Evolutionary conservation across 2,797 vertebrate species (phyloP), one percentile per base, ranked within the genome.

Genomic region (Anas flavirostris): DNA sequence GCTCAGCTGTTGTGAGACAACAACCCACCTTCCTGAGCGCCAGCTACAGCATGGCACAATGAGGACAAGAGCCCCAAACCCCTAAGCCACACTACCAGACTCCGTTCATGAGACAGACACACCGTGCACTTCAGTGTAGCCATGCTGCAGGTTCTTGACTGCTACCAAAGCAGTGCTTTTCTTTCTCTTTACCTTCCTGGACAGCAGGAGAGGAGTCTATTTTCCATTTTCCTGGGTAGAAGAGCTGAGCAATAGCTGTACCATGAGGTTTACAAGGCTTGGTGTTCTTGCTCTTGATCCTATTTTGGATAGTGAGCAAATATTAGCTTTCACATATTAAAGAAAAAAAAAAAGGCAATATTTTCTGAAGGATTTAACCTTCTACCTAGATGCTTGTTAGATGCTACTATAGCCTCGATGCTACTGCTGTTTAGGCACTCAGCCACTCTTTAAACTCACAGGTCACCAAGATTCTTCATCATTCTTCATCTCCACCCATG

Each of bases 291-390:
- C 29, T 86, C 16, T 10, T 76, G 31, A 80, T 33, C 31, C 2
- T 12, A 60, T 44, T 90, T 58, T 72, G 43, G 16, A 31, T 39
- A 31, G 16, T 11, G 25, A 60, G 50, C 55, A 84, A 82, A 31
- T 31, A 79, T 23, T 53, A 70, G 33, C 31, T 28, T 55, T 67
- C 8, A 21, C 39, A 52, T 52, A 52, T 52, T 28, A 6, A 10
- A 1, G 12, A 15, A 66, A 4, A 6, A 14, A 11, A 10, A 22
- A 1, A 15, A 9, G 2, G 5, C 2, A 4, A 2, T 23, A 5
- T 29, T 8, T 33, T 22, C 35, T 60, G 16, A 66, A 68, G 25
- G 37, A 59, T 46, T 59, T 59, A 37, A n/a, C 17, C 13, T 28
- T 60, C 23, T 85, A 10, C 18, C 66, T 56, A 37, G 16, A 13